Percentiles rank a stretch among this genome's conserved stretches.
These are phyloP conservation scores for Periophthalmus modestus DNA, from an alignment of 2,113 vertebrate genomes.

Conservation along the genomic window DNA sequence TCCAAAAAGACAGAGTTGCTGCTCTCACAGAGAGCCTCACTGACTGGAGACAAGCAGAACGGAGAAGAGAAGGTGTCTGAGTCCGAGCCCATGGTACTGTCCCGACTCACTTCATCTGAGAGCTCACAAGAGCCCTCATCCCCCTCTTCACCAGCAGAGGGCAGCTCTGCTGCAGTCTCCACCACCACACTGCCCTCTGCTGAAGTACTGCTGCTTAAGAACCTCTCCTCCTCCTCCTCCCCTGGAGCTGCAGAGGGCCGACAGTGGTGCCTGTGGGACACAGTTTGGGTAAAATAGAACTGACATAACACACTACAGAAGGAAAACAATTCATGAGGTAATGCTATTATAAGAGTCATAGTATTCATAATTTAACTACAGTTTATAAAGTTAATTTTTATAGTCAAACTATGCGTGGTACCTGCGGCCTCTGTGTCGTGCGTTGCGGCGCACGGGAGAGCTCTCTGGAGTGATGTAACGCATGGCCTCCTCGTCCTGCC, in stretches of 20 bases:
- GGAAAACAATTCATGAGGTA: background rate
- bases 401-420: constrained; percentile 7
- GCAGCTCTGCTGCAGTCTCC: constrained; percentile 37
- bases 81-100: constrained; percentile 92
- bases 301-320: background rate
- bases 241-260: constrained; percentile 64
- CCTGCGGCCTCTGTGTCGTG: constrained; percentile 75
- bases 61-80: constrained; percentile 96
- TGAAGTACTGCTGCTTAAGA: constrained; percentile 56
- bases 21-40: constrained; percentile 87
- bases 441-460: constrained; percentile 88
- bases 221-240: constrained; percentile 75
- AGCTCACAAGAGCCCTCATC: constrained; percentile 90
- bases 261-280: constrained; percentile 47
- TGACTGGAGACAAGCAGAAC: constrained; percentile 93
- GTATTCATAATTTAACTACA: too few species aligned
- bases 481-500: constrained; percentile 93
- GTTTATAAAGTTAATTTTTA: too few species aligned
- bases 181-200: constrained; percentile 69
- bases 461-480: constrained; percentile 94
- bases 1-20: constrained; percentile 88
- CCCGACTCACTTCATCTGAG: constrained; percentile 90
- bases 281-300: background rate
- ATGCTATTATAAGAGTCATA: background rate
- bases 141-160: constrained; percentile 72